phyloP scores from a whole-genome alignment of 2,888 invertebrate genomes.

The Ypsolopha scabrella region DNA sequence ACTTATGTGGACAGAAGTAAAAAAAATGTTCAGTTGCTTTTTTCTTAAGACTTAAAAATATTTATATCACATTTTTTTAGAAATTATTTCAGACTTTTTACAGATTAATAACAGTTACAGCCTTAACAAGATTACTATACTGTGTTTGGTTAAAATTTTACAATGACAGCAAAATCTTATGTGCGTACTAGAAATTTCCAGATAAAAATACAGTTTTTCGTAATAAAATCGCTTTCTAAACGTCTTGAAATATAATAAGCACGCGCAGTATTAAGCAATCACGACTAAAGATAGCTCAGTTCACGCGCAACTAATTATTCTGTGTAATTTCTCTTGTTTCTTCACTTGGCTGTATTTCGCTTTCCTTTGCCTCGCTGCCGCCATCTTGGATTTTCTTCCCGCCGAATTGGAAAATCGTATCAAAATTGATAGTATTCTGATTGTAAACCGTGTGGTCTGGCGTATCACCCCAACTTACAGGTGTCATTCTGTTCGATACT shows the following conservation, averaged over 20 bases:
- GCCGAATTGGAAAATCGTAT: constrained; percentile 47
- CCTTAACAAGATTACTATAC: background rate
- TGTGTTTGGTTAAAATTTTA: background rate
- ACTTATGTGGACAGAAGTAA: no score
- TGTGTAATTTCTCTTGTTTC: background rate
- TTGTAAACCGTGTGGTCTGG: constrained; percentile 56
- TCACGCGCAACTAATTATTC: background rate
- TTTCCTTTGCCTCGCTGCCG: constrained; percentile 13
- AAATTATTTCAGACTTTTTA: background rate
- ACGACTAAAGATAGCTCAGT: background rate
- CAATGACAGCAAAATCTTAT: background rate
- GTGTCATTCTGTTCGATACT: constrained; percentile 28
- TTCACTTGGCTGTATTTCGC: constrained; percentile 7
- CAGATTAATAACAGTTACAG: background rate
- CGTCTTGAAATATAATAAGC: background rate
- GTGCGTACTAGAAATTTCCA: no score
- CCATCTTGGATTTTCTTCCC: constrained; percentile 22
- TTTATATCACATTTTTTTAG: background rate
- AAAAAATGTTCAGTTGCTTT: background rate
- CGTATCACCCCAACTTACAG: constrained; percentile 54
- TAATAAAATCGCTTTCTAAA: background rate
- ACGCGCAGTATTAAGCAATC: background rate
- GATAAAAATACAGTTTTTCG: no score
- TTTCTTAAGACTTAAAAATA: background rate
- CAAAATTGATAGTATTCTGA: constrained; percentile 56